Evolutionary conservation across 2,113 vertebrate species (phyloP), one percentile per base, ranked within the genome.

Genomic region (Myrmecophaga tridactyla): DNA sequence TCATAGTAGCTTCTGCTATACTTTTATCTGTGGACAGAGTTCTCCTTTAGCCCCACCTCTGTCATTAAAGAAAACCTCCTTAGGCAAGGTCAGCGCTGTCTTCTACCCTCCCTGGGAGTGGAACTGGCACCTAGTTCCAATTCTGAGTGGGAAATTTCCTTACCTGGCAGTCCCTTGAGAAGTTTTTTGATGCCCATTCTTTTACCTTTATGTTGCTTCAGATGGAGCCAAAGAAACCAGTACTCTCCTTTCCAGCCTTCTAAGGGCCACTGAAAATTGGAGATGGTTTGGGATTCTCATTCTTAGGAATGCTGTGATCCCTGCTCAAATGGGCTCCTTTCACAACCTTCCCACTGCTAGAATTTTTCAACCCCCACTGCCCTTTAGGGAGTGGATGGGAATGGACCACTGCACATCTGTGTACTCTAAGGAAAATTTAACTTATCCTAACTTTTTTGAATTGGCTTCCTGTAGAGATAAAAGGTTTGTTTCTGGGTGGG

Each of bases 311-410:
- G 41, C n/a, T 34, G 7, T 25, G 51, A 21, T 27, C 10, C 6
- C 58, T 41, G 7, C 31, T 58, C 8, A 56, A 31, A 13, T 43
- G 17, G 23, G 7, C 31, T 65, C 46, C 18, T 73, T 75, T 46
- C 53, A 23, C 31, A 91, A 65, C 31, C 34, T 63, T 41, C 34
- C 7, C 6, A 43, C 15, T 39, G 4, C 73, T n/a, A 81, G 75
- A 65, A 73, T 86, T 63, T 56, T 78, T 62, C 31, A 72, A 53
- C 2, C 82, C 25, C 76, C 11, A 46, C 20, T 31, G 76, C 8
- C 7, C 29, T 20, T 17, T 17, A 34, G 1, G 0, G 7, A 3
- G 3, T 41, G 51, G 12, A 46, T 43, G 6, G 18, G 11, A 20
- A 58, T 6, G 6, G 7, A 4, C 8, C 5, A 36, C 14, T 41